Conservation (phyloP, 2,888 invertebrate genomes). For the Leptinotarsa juncta region DNA sequence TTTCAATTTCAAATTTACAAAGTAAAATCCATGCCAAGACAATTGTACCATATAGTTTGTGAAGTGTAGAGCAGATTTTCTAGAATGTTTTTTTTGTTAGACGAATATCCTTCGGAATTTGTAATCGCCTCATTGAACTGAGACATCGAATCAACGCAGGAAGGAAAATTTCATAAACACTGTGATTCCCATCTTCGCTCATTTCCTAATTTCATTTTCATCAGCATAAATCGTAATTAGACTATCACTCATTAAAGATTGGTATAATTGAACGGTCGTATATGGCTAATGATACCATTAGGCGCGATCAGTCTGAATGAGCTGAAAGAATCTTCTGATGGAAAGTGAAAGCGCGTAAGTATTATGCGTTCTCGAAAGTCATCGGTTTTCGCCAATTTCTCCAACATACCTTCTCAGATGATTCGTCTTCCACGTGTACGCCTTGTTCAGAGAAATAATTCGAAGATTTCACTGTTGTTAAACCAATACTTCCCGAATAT, state of each 20-base stretch:
- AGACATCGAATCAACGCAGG: neutral
- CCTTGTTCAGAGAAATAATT: no score
- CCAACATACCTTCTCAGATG: neutral
- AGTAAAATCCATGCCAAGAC: no score
- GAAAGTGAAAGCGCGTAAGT: conserved; percentile 4
- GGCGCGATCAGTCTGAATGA: neutral
- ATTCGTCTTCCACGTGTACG: no score
- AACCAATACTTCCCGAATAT: no score
- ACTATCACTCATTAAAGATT: neutral
- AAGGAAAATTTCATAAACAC: neutral
- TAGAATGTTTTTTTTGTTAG: no score
- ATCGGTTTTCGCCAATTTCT: neutral
- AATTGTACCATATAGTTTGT: no score
- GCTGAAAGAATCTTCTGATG: neutral
- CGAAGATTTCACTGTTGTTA: no score
- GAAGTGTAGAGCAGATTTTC: no score
- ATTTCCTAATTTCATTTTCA: conserved; percentile 1
- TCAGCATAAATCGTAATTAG: neutral
- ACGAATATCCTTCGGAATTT: no score
- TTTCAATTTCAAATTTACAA: no score
- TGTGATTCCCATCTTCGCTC: neutral
- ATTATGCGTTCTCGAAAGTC: conserved; percentile 3
- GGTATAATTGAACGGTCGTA: neutral
- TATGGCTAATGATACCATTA: conserved; percentile 5
- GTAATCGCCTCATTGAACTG: neutral